These are phyloP conservation scores for Cataglyphis rosenhaueri DNA, from an alignment of 2,888 invertebrate species.

Conservation along the genomic window DNA sequence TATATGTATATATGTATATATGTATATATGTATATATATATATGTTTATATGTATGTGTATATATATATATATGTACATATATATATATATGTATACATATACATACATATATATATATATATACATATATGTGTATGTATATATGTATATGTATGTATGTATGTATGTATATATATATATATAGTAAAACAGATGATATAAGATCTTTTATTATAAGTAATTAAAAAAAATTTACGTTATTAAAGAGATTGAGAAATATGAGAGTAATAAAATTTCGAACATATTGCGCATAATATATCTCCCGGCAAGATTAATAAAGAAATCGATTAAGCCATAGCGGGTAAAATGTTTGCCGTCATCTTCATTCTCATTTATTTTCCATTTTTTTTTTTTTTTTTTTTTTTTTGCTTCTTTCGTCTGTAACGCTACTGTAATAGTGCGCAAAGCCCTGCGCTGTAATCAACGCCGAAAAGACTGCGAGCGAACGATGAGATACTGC, in stretches of 20 bases:
- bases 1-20: no score
- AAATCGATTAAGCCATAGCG: background rate
- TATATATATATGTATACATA: no score
- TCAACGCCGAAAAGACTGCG: conserved; percentile 78
- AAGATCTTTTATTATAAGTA: background rate
- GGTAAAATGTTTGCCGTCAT: conserved; percentile 5
- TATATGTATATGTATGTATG: no score
- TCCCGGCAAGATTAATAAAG: background rate
- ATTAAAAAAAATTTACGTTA: background rate
- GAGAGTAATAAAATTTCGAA: background rate
- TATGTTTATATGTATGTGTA: no score
- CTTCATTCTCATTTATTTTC: background rate
- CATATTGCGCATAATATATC: background rate
- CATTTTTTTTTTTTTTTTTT: background rate
- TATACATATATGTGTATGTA: no score
- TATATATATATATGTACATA: no score
- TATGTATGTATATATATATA: background rate
- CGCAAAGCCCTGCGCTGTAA: conserved; percentile 71
- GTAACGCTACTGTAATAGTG: conserved; percentile 1
- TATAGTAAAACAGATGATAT: background rate
- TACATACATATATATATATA: no score
- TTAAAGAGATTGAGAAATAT: background rate
- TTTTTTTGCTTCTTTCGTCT: background rate
- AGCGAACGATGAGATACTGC: conserved; percentile 76
- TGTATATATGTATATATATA: no score